Base-by-base conservation (phyloP, 2,113 vertebrate species). In the Polypterus bichir region DNA sequence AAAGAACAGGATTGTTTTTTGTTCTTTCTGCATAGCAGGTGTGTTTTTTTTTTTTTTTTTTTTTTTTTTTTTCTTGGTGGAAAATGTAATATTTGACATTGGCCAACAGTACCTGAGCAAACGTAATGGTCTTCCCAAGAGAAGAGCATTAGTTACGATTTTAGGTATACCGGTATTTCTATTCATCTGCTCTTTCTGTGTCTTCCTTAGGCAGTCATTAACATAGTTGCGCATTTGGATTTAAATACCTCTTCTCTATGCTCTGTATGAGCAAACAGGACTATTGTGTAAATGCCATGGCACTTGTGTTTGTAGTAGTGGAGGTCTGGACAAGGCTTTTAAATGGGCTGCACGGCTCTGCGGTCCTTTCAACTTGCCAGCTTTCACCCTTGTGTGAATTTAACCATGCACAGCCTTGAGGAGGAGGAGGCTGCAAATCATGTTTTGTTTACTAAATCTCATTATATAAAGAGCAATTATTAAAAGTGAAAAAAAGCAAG, bases 361-460 rank as follows among this genome's bases (percentile, higher is more conserved):
- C 59, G 70, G 64, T 48, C 59, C 63, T 71, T 76, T 73, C 75
- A 75, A 74, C 71, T 71, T 73, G 79, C 80, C 83, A 82, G 47
- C 80, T 77, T 70, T 74, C 69, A 69, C 65, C 51, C 7, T 74
- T 57, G 51, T 64, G 57, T 59, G 52, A 80, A 68, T 71, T 76
- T 79, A 83, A 82, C 76, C 68, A 77, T 61, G 64, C 87, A 79
- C 83, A 88, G 84, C 81, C 82, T 88, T 79, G 76, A 66, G 79
- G 79, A 81, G 74, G 83, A 83, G 27, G 27, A 75, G 74, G 77
- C 81, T 70, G 83, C 76, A 76, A 68, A 68, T 77, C 62, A 73
- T 69, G 72, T 77, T 79, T 84, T 80, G 65, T 83, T 71, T 79
- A 73, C 74, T 79, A 78, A 74, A 80, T 27, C 27, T 27, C 27